Base-by-base conservation (phyloP, 2,888 invertebrate species). In the Mesorhabditis spiculigera region DNA sequence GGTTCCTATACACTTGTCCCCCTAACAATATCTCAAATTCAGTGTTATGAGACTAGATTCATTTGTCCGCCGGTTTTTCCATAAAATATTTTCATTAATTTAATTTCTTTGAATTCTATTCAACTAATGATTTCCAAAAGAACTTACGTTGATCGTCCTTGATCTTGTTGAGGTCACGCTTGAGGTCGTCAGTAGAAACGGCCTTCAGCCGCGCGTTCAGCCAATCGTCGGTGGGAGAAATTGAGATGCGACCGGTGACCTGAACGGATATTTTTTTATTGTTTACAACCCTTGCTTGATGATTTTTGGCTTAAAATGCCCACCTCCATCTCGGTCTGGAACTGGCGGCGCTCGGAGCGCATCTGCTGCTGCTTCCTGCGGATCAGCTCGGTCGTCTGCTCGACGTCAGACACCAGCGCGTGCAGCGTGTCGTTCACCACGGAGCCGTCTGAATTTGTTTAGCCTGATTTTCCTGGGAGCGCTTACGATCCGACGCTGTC, bases 311-410 rank as follows among this genome's bases (percentile, higher is more conserved):
- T 58, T n/a, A 58, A 13, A 3, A 41, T 28, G 10, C 5, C 16
- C 5, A 81, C 79, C 66, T 82, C 83, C 84, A 84, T 84, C 58
- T 84, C 84, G 4, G 81, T 81, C 77, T 83, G 82, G 71, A 84
- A 84, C 50, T 80, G 79, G 58, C 78, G 76, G 41, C 81, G 77
- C 69, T 81, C 81, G 66, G 76, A 71, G 65, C 75, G 71, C 77
- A 77, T 76, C 72, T 84, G 80, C 61, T 82, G 80, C 44, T 81
- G 81, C 63, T 80, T 81, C 5, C 82, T 75, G 45, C 80, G 75
- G 67, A 84, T 82, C 42, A 84, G 69, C 67, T 84, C 84, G 5
- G 84, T 84, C 6, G 84, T 84, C 72, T 83, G 81, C 62, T 84
- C 81, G 5, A 84, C 82, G 65, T 83, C 84, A 41, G 77, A 74